Evolutionary conservation across 2,797 vertebrate species (phyloP).

Genomic region (Ciconia nigra): DNA sequence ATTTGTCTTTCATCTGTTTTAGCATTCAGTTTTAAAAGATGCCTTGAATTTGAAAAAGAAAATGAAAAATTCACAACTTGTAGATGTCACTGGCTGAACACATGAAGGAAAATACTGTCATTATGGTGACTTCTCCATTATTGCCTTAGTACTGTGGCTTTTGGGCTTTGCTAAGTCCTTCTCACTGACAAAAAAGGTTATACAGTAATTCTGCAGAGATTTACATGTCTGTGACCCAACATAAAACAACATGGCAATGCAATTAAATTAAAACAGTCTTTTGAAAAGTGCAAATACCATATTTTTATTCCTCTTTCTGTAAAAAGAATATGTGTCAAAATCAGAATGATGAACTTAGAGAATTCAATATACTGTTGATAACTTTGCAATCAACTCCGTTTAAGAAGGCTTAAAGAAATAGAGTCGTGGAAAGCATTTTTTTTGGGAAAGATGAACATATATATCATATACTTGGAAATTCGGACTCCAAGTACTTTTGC

Average conservation of each 20-base stretch:
- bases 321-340: neutral
- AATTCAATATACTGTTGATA: neutral
- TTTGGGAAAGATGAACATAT: neutral
- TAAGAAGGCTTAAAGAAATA: neutral
- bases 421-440: neutral
- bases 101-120: constrained; percentile 60
- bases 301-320: neutral
- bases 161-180: constrained; percentile 31
- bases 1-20: constrained; percentile 56
- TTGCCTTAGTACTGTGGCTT: constrained; percentile 44
- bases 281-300: neutral
- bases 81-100: constrained; percentile 12
- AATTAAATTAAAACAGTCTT: neutral
- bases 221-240: constrained; percentile 25
- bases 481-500: neutral
- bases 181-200: constrained; percentile 52
- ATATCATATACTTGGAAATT: neutral
- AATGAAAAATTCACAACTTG: constrained; percentile 73
- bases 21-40: constrained; percentile 76
- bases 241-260: constrained; percentile 1
- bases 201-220: constrained; percentile 46
- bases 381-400: neutral
- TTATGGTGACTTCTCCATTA: constrained; percentile 75
- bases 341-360: neutral
- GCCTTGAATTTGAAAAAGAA: constrained; percentile 75